phyloP scores from a whole-genome alignment of 2,113 vertebrate species.

The Ctenomys sociabilis region DNA sequence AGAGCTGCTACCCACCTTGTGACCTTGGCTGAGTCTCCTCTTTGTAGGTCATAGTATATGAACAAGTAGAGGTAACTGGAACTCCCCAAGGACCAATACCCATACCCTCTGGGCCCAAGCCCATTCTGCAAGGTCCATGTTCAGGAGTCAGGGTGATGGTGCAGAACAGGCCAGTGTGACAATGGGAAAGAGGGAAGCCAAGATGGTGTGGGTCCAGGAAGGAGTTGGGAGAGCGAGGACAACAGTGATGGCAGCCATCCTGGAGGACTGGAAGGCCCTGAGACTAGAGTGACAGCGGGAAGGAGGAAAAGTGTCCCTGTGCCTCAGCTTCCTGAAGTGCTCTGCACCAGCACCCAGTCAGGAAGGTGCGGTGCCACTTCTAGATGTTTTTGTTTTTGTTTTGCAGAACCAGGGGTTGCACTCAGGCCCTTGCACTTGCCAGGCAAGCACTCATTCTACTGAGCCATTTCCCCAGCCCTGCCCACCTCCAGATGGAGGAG shows the following conservation, averaged over 20 bases:
- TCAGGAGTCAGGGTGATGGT: neutral
- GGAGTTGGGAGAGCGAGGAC: neutral
- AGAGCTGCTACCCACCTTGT: neutral
- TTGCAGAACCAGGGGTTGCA: no score
- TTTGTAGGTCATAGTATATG: no score
- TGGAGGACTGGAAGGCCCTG: neutral
- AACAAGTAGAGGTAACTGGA: no score
- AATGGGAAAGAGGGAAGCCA: neutral
- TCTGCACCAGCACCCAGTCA: neutral
- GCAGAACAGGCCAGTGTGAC: neutral
- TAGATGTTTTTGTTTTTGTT: no score
- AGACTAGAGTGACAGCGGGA: rapidly evolving
- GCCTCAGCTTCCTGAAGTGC: neutral
- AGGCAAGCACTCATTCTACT: no score
- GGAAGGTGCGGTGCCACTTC: neutral
- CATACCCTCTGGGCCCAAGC: neutral
- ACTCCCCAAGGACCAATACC: no score
- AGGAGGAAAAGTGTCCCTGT: neutral
- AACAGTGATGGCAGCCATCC: neutral
- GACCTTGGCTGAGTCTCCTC: neutral
- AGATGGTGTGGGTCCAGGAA: neutral
- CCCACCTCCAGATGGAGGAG: neutral
- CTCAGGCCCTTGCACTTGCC: no score
- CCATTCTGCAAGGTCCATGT: neutral
- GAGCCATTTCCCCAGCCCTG: no score